Conservation (phyloP, 2,797 vertebrate species). For the Lophotriccus pileatus region DNA sequence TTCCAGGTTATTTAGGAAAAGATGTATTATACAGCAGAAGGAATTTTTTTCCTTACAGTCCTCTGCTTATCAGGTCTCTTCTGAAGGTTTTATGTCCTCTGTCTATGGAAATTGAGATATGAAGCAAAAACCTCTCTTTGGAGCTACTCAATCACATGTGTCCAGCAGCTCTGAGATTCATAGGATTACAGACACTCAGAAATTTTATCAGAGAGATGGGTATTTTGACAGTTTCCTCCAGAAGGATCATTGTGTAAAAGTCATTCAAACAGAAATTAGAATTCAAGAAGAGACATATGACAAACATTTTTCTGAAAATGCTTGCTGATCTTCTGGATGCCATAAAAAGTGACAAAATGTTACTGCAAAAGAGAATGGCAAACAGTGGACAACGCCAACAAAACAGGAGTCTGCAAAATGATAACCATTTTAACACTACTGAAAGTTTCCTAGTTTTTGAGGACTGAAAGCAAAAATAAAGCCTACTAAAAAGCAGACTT, state of each 20-base stretch:
- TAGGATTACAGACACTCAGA: neutral
- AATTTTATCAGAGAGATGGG: neutral
- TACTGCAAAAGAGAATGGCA: neutral
- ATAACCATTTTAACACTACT: neutral
- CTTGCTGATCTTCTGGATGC: neutral
- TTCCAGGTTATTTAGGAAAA: neutral
- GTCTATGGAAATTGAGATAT: neutral
- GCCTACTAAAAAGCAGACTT: neutral
- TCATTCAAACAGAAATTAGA: constrained; percentile 15
- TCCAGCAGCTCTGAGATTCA: neutral
- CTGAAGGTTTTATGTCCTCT: neutral
- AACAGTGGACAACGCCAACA: neutral
- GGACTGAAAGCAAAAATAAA: neutral
- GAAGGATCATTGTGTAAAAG: neutral
- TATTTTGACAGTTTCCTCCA: neutral
- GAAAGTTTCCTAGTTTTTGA: neutral
- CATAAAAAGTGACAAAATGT: neutral
- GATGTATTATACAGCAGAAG: neutral
- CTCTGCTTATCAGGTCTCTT: neutral
- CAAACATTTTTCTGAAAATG: neutral
- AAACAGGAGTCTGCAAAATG: neutral
- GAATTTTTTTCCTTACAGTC: neutral
- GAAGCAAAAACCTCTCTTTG: neutral
- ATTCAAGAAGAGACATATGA: neutral
- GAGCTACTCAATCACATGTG: neutral